These are phyloP conservation scores for Gryon sp. DNA, from an alignment of 1,140 invertebrate genomes.

Conservation along the genomic window DNA sequence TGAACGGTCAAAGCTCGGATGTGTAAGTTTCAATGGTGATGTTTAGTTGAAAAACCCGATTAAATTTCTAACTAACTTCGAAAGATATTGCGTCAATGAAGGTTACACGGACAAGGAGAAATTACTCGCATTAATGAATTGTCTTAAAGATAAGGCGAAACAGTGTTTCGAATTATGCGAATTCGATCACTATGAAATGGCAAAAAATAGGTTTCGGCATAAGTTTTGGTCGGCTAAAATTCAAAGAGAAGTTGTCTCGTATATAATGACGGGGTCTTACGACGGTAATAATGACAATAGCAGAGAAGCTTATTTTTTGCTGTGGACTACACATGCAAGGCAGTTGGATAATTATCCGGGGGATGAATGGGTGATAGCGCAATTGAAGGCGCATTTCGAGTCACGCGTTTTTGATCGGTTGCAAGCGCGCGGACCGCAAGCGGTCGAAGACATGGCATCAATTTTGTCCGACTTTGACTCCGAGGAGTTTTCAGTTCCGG, in stretches of 20 bases:
- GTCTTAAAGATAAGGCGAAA: constrained; percentile 1
- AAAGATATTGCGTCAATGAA: background rate
- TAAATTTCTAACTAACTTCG: constrained; percentile 3
- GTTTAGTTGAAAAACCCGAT: constrained; percentile 7
- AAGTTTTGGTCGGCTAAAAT: constrained; percentile 26
- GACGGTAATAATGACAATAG: background rate
- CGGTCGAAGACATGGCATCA: constrained; percentile 4
- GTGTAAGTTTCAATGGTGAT: background rate
- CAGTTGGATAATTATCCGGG: constrained; percentile 3
- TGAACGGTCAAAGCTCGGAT: background rate
- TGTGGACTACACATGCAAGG: constrained; percentile 4
- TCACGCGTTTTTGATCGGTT: background rate
- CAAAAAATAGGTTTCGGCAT: background rate
- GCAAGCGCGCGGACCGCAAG: background rate
- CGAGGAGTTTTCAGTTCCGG: constrained; percentile 2
- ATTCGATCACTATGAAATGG: background rate
- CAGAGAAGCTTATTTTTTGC: constrained; percentile 25
- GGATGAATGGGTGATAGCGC: constrained; percentile 4
- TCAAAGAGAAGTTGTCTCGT: constrained; percentile 3
- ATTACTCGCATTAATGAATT: background rate
- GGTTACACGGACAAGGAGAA: background rate
- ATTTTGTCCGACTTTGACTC: constrained; percentile 20
- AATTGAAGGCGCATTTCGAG: background rate
- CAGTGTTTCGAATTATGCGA: constrained; percentile 17
- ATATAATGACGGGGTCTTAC: constrained; percentile 4